Evolutionary conservation across 2,113 vertebrate species (phyloP).

Genomic region (Meriones unguiculatus): DNA sequence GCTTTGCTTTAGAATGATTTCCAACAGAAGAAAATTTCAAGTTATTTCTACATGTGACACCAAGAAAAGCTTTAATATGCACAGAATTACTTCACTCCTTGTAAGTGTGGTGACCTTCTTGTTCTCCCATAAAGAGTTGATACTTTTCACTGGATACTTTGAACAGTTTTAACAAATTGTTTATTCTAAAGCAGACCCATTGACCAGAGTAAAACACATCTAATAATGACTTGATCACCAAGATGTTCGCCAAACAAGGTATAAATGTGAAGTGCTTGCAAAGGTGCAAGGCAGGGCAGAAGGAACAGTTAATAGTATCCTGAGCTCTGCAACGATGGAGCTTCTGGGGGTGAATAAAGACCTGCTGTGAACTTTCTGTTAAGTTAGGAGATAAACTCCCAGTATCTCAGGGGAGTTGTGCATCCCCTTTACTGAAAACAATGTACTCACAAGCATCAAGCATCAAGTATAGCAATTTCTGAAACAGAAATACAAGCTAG

Average conservation of each 20-base stretch:
- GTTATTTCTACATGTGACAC: not conserved
- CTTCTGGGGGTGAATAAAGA: not conserved
- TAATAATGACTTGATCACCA: not conserved
- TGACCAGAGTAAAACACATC: not conserved
- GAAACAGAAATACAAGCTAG: not conserved
- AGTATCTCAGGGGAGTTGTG: not conserved
- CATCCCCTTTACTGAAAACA: not conserved
- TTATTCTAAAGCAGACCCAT: not conserved
- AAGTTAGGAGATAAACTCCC: not conserved
- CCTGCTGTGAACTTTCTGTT: not conserved
- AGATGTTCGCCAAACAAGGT: not conserved
- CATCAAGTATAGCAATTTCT: not conserved
- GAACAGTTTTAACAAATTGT: not conserved
- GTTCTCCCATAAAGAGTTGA: not conserved
- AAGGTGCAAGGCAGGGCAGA: not conserved
- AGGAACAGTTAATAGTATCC: not conserved
- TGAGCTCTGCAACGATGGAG: fast-evolving
- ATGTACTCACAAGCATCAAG: not conserved
- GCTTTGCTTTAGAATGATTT: conserved; percentile 13
- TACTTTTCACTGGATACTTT: conserved; percentile 31
- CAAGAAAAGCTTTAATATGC: not conserved
- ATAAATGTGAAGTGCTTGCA: not conserved
- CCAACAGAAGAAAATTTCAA: not conserved
- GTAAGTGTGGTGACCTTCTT: not conserved
- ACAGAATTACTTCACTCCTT: not conserved